A percentile compares a stretch with the other conserved stretches of the same genome.
Conservation (phyloP, 2,797 vertebrate genomes). For the Cuniculus paca region DNA sequence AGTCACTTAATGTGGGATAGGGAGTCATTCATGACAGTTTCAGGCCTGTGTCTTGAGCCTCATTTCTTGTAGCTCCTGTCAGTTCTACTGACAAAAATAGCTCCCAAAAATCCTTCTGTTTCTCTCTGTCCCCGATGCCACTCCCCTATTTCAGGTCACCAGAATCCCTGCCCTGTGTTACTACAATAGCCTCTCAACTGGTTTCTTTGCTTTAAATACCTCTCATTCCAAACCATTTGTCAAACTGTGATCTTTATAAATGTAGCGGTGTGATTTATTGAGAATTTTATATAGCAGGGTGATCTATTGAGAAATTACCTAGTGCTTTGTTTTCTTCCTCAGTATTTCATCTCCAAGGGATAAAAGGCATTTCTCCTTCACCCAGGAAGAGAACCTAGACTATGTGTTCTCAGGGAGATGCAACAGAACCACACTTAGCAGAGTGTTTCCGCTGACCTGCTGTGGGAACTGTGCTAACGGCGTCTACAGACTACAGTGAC, state of each 20-base stretch:
- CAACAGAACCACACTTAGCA: neutral
- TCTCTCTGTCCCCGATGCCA: slow-evolving; percentile 14
- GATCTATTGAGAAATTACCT: slow-evolving; percentile 71
- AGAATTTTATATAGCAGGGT: slow-evolving; percentile 36
- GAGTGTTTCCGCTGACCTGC: neutral
- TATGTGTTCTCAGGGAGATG: neutral
- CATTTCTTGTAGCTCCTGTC: slow-evolving; percentile 50
- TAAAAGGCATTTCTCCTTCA: slow-evolving; percentile 10
- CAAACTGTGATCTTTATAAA: slow-evolving; percentile 66
- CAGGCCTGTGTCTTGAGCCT: neutral
- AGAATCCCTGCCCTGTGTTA: slow-evolving; percentile 54
- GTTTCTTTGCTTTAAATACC: slow-evolving; percentile 23
- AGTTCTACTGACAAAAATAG: slow-evolving; percentile 54
- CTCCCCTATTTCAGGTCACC: neutral
- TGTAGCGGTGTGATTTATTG: slow-evolving; percentile 50
- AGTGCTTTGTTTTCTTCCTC: slow-evolving; percentile 58
- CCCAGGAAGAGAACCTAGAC: neutral
- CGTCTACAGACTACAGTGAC: neutral
- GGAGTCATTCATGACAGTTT: slow-evolving; percentile 13
- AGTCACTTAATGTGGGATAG: neutral
- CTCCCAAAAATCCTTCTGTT: slow-evolving; percentile 54
- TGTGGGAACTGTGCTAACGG: neutral
- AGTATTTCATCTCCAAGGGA: slow-evolving; percentile 6
- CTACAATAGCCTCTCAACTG: slow-evolving; percentile 43
- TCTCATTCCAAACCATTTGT: slow-evolving; percentile 57